Evolutionary conservation across 2,888 invertebrate species (phyloP).

Genomic region (Dryadula phaetusa): DNA sequence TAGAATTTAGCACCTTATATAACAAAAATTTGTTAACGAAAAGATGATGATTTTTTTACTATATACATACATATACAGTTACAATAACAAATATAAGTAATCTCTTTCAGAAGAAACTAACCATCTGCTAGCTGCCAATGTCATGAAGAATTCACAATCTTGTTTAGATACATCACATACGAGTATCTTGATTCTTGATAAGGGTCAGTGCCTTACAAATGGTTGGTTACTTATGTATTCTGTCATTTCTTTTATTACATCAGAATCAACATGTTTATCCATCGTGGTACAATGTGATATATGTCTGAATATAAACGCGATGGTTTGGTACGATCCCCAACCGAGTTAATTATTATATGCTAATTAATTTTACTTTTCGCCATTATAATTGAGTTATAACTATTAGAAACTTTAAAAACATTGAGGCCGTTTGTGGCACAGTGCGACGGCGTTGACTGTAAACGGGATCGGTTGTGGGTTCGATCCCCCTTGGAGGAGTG

Average conservation of each 20-base stretch:
- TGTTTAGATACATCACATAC: background rate
- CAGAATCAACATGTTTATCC: background rate
- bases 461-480: too few species aligned
- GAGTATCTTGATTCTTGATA: constrained; percentile 10
- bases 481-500: too few species aligned
- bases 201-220: constrained; percentile 4
- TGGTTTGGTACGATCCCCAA: background rate
- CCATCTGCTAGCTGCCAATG: background rate
- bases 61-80: background rate
- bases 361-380: background rate
- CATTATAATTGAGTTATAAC: too few species aligned
- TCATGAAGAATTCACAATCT: constrained; percentile 24
- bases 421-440: too few species aligned
- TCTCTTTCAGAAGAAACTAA: background rate
- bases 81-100: too few species aligned
- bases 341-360: background rate
- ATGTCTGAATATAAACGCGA: background rate
- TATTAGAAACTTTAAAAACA: too few species aligned
- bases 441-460: too few species aligned
- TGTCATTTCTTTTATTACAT: constrained; percentile 5
- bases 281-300: background rate
- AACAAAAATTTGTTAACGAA: too few species aligned
- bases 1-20: too few species aligned
- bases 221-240: background rate
- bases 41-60: too few species aligned